phyloP scores from a whole-genome alignment of 2,888 invertebrate species.

The Leuctra nigra region DNA sequence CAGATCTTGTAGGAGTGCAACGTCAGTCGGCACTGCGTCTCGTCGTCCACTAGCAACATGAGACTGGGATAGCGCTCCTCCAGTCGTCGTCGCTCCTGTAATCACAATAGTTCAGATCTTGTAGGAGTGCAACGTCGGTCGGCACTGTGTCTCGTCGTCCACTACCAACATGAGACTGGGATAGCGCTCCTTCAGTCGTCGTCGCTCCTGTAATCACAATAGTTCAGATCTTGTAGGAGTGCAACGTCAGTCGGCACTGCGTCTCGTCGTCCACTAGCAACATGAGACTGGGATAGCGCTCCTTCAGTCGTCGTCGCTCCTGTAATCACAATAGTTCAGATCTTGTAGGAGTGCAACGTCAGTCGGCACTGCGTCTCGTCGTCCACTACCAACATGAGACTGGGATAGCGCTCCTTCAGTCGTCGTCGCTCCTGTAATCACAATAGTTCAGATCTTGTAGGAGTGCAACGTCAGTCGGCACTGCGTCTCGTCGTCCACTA shows the following conservation, averaged over 20 bases:
- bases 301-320: not conserved
- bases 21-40: slow-evolving; percentile 39
- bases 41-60: slow-evolving; percentile 63
- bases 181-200: slow-evolving; percentile 60
- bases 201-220: slow-evolving; percentile 28
- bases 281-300: no score
- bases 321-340: no score
- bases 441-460: no score
- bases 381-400: no score
- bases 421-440: not conserved
- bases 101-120: no score
- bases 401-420: no score
- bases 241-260: slow-evolving; percentile 11
- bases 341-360: slow-evolving; percentile 31
- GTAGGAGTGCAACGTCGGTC: slow-evolving; percentile 55
- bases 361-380: not conserved
- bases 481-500: no score
- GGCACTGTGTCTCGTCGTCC: slow-evolving; percentile 52
- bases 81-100: slow-evolving; percentile 21
- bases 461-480: slow-evolving; percentile 28
- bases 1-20: slow-evolving; percentile 70
- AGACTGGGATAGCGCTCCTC: slow-evolving; percentile 79
- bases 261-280: no score
- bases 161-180: slow-evolving; percentile 68
- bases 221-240: no score